phyloP scores from a whole-genome alignment of 1,140 invertebrate genomes.

The Drosophila kurseongensis region DNA sequence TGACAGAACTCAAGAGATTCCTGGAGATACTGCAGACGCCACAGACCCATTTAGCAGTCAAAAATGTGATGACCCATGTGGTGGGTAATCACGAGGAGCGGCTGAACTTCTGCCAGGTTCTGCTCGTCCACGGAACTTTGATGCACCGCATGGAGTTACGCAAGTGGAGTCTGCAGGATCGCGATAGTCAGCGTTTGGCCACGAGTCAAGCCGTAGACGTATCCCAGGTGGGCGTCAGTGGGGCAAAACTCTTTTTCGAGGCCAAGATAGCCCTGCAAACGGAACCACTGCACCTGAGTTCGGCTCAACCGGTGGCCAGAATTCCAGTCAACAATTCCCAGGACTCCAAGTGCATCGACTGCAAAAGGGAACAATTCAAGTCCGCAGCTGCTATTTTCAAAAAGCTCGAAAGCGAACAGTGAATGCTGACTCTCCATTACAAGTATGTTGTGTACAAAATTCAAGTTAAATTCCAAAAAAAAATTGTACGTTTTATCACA shows the following conservation, averaged over 20 bases:
- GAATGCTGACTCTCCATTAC: neutral
- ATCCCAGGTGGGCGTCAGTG: slow-evolving; percentile 46
- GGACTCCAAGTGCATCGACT: neutral
- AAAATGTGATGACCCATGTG: slow-evolving; percentile 39
- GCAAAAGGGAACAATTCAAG: neutral
- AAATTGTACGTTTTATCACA: slow-evolving; percentile 18
- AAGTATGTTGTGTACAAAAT: slow-evolving; percentile 22
- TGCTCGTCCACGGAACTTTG: slow-evolving; percentile 37
- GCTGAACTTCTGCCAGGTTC: slow-evolving; percentile 49
- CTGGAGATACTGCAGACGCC: slow-evolving; percentile 55
- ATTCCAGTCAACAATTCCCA: too few relatives aligned
- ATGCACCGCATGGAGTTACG: slow-evolving; percentile 7
- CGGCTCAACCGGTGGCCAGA: neutral
- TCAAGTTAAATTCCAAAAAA: slow-evolving; percentile 16
- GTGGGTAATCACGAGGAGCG: neutral
- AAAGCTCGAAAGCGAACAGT: slow-evolving; percentile 1
- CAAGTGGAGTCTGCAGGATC: neutral
- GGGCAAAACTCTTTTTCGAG: slow-evolving; percentile 57
- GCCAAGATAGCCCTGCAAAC: slow-evolving; percentile 53
- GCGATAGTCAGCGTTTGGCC: slow-evolving; percentile 2
- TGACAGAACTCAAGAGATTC: slow-evolving; percentile 41
- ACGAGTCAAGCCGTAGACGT: slow-evolving; percentile 24
- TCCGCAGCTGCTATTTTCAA: slow-evolving; percentile 4
- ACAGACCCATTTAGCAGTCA: slow-evolving; percentile 57
- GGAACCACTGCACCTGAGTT: neutral